A percentile compares a stretch with the other conserved stretches of the same genome.
Conservation (phyloP, 1,140 invertebrate species). For the Mya arenaria region DNA sequence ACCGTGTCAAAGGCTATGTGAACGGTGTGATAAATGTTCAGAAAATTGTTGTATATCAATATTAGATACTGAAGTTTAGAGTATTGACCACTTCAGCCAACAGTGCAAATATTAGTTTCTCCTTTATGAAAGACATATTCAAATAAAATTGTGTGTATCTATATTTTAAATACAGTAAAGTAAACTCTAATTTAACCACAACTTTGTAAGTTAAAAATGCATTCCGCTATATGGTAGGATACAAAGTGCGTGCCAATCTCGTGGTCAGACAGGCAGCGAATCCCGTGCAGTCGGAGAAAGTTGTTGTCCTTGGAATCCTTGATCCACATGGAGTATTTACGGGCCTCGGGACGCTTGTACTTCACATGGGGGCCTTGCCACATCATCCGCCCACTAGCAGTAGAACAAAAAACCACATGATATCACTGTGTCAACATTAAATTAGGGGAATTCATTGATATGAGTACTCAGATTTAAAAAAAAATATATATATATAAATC, state of each 20-base stretch:
- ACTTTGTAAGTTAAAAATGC: no score
- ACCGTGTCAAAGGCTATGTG: no score
- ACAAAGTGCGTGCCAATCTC: slow-evolving; percentile 81
- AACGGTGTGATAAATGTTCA: no score
- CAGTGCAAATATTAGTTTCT: neutral
- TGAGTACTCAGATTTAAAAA: no score
- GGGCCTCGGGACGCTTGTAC: slow-evolving; percentile 73
- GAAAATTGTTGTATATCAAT: no score
- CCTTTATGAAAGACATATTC: neutral
- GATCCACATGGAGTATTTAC: slow-evolving; percentile 77
- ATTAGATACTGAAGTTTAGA: no score
- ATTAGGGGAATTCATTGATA: no score
- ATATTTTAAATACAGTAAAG: neutral
- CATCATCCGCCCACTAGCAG: slow-evolving; percentile 78
- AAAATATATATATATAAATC: no score
- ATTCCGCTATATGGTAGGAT: slow-evolving; percentile 78
- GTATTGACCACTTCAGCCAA: no score
- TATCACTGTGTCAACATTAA: no score
- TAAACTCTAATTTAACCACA: no score
- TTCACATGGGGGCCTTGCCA: slow-evolving; percentile 77
- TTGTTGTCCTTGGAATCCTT: slow-evolving; percentile 76
- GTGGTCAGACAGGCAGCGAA: slow-evolving; percentile 78
- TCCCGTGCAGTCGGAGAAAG: slow-evolving; percentile 76
- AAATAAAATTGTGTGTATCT: neutral
- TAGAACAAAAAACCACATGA: no score